phyloP scores from a whole-genome alignment of 1,140 invertebrate genomes.

The Drosophila athabasca region DNA sequence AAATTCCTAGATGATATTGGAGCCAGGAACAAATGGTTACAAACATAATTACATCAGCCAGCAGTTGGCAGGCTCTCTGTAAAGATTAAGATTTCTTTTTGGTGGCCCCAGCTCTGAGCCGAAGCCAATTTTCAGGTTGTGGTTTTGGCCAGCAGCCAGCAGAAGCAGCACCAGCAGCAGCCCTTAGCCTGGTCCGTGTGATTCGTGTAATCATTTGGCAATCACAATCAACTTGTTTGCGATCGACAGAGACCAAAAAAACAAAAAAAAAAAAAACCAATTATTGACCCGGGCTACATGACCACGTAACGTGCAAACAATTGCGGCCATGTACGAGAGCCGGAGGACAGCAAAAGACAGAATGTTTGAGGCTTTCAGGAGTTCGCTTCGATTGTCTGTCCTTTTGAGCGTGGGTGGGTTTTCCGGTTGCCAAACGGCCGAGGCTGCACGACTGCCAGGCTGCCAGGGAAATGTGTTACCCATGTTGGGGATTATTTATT shows the following conservation, averaged over 20 bases:
- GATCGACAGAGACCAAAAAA: conserved; percentile 17
- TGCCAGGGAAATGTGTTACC: conserved; percentile 72
- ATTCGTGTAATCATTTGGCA: conserved; percentile 75
- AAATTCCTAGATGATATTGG: conserved; percentile 37
- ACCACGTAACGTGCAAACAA: conserved; percentile 80
- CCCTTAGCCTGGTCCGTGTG: conserved; percentile 29
- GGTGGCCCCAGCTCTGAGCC: conserved; percentile 6
- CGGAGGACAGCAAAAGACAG: conserved; percentile 32
- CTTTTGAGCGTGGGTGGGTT: background rate
- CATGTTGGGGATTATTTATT: conserved; percentile 74
- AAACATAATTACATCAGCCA: conserved; percentile 54
- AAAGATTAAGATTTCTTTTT: conserved; percentile 33
- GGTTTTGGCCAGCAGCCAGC: conserved; percentile 38
- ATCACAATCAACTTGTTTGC: conserved; percentile 78
- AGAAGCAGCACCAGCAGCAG: conserved; percentile 4
- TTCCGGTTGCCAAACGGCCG: conserved; percentile 25
- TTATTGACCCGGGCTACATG: conserved; percentile 77
- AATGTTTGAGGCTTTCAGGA: conserved; percentile 22
- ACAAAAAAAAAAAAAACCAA: conserved; percentile 58
- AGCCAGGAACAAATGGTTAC: conserved; percentile 1
- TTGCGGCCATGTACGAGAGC: conserved; percentile 68
- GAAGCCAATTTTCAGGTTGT: conserved; percentile 46
- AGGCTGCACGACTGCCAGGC: background rate
- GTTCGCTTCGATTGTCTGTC: background rate
- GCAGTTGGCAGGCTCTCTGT: conserved; percentile 21